These are phyloP conservation scores for Tragopan temminckii DNA, from an alignment of 2,797 vertebrate genomes.

Conservation along the genomic window DNA sequence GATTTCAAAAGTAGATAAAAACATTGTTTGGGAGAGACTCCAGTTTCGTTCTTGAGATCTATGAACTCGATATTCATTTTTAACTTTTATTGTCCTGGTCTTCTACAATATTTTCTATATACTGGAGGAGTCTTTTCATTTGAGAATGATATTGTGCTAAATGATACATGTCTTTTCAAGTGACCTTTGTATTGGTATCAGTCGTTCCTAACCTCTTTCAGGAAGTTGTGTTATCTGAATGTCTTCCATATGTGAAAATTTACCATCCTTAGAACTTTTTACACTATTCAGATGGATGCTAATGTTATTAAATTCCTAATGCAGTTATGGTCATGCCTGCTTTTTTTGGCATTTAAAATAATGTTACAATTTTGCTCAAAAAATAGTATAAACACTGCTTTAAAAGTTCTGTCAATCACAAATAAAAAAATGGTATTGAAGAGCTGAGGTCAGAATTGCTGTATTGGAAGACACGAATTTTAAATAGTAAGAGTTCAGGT, in stretches of 20 bases:
- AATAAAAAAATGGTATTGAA: background rate
- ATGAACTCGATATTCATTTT: background rate
- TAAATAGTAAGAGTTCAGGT: background rate
- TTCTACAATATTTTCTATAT: background rate
- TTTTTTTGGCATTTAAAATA: constrained; percentile 4
- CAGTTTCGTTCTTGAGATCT: background rate
- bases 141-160: background rate
- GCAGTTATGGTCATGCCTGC: background rate
- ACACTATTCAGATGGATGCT: background rate
- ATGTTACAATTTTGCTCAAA: background rate
- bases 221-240: background rate
- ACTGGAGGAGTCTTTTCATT: background rate
- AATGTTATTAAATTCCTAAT: constrained; percentile 8
- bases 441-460: background rate
- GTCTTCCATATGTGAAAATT: constrained; percentile 6
- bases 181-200: constrained; percentile 47
- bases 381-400: too few species aligned
- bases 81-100: background rate
- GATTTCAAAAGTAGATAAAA: background rate
- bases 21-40: background rate
- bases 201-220: constrained; percentile 12
- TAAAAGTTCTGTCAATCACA: constrained; percentile 3
- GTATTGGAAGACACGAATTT: background rate
- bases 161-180: background rate
- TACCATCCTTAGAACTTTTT: background rate